A percentile compares a stretch with the other conserved stretches of the same genome.
phyloP scores from a whole-genome alignment of 2,113 vertebrate genomes.

The Hippocampus zosterae region DNA sequence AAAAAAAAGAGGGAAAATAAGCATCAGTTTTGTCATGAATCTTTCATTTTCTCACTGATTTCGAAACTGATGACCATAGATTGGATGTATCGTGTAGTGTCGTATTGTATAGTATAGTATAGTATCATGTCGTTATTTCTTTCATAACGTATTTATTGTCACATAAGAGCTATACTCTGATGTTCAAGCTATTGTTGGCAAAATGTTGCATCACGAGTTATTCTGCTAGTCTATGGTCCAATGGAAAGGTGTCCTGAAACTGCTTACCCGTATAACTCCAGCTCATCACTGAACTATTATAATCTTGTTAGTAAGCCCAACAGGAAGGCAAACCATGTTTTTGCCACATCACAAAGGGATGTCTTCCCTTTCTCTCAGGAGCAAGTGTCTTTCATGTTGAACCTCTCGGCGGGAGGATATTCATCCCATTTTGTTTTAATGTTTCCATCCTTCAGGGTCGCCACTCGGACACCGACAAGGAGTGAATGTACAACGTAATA shows the following conservation, averaged over 20 bases:
- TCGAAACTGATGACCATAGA: no score
- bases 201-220: neutral
- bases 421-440: slow-evolving; percentile 38
- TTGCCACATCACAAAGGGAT: slow-evolving; percentile 21
- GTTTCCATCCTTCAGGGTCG: slow-evolving; percentile 17
- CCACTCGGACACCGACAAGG: slow-evolving; percentile 39
- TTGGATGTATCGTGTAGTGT: no score
- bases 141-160: no score
- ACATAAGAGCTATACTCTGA: neutral
- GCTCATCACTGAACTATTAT: slow-evolving; percentile 41
- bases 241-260: slow-evolving; percentile 9
- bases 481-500: slow-evolving; percentile 37
- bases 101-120: no score
- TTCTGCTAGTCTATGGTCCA: neutral
- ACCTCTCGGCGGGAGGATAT: slow-evolving; percentile 39
- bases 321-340: slow-evolving; percentile 26
- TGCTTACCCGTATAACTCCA: slow-evolving; percentile 33
- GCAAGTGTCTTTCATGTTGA: slow-evolving; percentile 51
- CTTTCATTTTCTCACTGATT: no score
- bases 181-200: neutral
- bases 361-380: slow-evolving; percentile 16
- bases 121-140: neutral
- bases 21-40: no score
- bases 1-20: no score
- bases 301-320: slow-evolving; percentile 48